phyloP scores from a whole-genome alignment of 2,797 vertebrate species.

The Ispidina picta region DNA sequence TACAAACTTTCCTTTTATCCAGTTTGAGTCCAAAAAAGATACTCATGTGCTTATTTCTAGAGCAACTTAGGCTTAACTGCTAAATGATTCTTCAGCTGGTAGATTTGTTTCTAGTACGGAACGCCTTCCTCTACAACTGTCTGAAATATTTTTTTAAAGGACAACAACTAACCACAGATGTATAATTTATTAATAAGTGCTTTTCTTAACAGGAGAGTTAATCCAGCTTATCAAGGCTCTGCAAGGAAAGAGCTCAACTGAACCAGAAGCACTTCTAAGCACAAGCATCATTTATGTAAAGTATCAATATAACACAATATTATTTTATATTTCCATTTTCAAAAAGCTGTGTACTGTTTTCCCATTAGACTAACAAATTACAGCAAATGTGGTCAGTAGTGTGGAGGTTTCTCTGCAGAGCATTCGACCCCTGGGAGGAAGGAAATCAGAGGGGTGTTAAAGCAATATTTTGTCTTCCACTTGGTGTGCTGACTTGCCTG shows the following conservation, averaged over 20 bases:
- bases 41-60: neutral
- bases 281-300: slow-evolving; percentile 55
- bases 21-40: neutral
- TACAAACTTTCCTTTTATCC: neutral
- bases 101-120: neutral
- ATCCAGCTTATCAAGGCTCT: slow-evolving; percentile 53
- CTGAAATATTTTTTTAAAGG: neutral
- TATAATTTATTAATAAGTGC: slow-evolving; percentile 61
- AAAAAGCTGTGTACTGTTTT: slow-evolving; percentile 47
- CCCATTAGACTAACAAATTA: slow-evolving; percentile 77
- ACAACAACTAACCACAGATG: slow-evolving; percentile 14
- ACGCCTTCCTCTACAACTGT: neutral
- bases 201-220: slow-evolving; percentile 52
- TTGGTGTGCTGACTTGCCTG: too few species aligned
- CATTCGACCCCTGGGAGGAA: slow-evolving; percentile 66
- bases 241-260: slow-evolving; percentile 43
- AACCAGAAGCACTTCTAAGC: slow-evolving; percentile 42
- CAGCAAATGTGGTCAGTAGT: slow-evolving; percentile 71
- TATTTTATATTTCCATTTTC: slow-evolving; percentile 67
- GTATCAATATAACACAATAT: slow-evolving; percentile 52
- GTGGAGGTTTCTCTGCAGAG: slow-evolving; percentile 64
- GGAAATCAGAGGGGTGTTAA: slow-evolving; percentile 73
- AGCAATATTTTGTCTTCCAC: neutral
- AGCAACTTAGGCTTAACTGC: neutral
- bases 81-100: neutral